These are phyloP conservation scores for Saguinus midas DNA, from an alignment of 2,113 vertebrate genomes.

Conservation along the genomic window DNA sequence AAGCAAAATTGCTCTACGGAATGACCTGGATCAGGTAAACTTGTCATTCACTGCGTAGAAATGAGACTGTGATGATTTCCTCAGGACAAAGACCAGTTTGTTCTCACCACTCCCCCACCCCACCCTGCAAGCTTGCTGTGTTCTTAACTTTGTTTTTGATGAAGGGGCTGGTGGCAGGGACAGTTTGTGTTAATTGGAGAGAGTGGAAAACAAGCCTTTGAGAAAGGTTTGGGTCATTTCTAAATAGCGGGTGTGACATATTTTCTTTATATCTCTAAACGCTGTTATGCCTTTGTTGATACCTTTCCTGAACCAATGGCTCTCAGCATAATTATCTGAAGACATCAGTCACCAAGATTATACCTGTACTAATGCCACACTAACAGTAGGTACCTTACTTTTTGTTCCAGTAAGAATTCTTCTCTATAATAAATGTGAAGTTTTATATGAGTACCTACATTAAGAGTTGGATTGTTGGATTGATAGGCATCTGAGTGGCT, in stretches of 20 bases:
- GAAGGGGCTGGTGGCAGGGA: background rate
- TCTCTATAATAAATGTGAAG: background rate
- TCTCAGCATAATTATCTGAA: background rate
- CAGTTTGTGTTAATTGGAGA: background rate
- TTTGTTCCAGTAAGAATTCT: background rate
- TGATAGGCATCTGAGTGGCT: background rate
- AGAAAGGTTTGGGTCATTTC: background rate
- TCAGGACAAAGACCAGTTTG: background rate
- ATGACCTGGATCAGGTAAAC: constrained; percentile 97
- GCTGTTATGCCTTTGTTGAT: background rate
- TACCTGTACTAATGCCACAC: background rate
- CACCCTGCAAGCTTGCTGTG: background rate
- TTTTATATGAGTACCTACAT: background rate
- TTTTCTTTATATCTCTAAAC: background rate
- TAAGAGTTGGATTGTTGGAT: background rate
- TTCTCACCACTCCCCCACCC: background rate
- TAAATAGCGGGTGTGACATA: background rate
- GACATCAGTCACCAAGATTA: background rate
- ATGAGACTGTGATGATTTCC: background rate
- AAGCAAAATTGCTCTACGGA: constrained; percentile 98
- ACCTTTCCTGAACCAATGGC: constrained; percentile 22
- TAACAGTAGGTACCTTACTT: background rate
- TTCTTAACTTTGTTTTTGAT: background rate
- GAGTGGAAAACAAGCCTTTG: background rate
- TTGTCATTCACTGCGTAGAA: background rate